Evolutionary conservation across 2,113 vertebrate genomes (phyloP).

Genomic region (Pluvialis apricaria): DNA sequence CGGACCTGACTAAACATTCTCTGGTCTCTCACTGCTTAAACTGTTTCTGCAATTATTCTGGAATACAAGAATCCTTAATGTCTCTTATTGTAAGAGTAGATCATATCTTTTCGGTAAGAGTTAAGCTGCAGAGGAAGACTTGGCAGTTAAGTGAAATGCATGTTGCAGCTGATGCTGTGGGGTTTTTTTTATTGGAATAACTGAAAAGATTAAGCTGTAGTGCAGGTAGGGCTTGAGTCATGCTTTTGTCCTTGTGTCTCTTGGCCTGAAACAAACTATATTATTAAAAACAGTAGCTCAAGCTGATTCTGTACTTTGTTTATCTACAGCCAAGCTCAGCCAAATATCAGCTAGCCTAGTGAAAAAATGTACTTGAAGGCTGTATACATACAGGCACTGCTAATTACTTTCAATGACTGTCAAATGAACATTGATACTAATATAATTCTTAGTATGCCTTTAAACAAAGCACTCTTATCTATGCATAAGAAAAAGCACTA

Average conservation of each 20-base stretch:
- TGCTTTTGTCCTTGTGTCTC: not conserved
- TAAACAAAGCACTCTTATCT: slow-evolving; percentile 48
- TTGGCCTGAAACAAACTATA: slow-evolving; percentile 12
- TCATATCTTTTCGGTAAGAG: slow-evolving; percentile 17
- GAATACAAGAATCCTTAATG: slow-evolving; percentile 41
- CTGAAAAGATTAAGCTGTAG: slow-evolving; percentile 44
- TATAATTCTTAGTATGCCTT: not conserved
- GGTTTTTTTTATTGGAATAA: slow-evolving; percentile 17
- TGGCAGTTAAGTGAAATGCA: slow-evolving; percentile 49
- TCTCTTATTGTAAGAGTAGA: slow-evolving; percentile 47
- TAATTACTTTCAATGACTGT: not conserved
- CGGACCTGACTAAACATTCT: not conserved
- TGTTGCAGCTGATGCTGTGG: slow-evolving; percentile 40
- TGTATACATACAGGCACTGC: not conserved
- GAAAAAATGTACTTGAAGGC: not conserved
- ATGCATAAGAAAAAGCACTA: not conserved
- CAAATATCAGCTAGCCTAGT: slow-evolving; percentile 10
- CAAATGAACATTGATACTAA: not conserved
- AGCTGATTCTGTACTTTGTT: slow-evolving; percentile 16
- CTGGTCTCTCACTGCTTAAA: not conserved
- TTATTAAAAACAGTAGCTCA: slow-evolving; percentile 29
- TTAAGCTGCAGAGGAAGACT: slow-evolving; percentile 43
- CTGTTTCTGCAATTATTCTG: not conserved
- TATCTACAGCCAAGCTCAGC: not conserved
- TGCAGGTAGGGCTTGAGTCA: slow-evolving; percentile 17